Evolutionary conservation across 2,113 vertebrate species (phyloP).

Genomic region (Pongo abelii): DNA sequence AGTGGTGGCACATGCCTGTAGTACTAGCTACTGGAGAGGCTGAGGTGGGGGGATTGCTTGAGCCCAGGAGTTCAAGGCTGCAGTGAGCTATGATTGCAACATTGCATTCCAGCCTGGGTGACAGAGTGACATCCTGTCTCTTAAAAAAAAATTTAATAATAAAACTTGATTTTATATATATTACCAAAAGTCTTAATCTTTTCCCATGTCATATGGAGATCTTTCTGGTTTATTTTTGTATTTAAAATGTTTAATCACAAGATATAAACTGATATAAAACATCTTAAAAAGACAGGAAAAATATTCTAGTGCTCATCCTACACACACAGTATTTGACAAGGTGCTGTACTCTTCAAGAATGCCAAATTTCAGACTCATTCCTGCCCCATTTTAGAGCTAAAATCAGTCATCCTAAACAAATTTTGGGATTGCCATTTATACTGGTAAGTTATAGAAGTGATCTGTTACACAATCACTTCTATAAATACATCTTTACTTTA

Average conservation of each 20-base stretch:
- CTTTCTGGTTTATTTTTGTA: not conserved
- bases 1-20: too few species aligned
- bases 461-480: not conserved
- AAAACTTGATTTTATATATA: not conserved
- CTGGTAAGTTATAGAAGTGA: not conserved
- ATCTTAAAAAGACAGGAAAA: not conserved
- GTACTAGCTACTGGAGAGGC: too few species aligned
- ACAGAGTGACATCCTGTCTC: too few species aligned
- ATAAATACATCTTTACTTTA: not conserved
- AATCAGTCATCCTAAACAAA: not conserved
- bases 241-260: not conserved
- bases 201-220: not conserved
- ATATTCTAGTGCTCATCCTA: not conserved
- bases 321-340: not conserved
- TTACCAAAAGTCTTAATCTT: not conserved
- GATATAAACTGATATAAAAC: not conserved
- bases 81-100: too few species aligned
- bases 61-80: too few species aligned
- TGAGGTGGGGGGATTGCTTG: too few species aligned
- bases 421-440: too few species aligned
- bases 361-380: too few species aligned
- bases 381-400: not conserved
- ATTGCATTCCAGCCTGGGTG: too few species aligned
- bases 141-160: not conserved
- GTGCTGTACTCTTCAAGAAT: not conserved